These are phyloP conservation scores for Barnardius zonarius DNA, from an alignment of 2,113 vertebrate genomes.

Conservation along the genomic window DNA sequence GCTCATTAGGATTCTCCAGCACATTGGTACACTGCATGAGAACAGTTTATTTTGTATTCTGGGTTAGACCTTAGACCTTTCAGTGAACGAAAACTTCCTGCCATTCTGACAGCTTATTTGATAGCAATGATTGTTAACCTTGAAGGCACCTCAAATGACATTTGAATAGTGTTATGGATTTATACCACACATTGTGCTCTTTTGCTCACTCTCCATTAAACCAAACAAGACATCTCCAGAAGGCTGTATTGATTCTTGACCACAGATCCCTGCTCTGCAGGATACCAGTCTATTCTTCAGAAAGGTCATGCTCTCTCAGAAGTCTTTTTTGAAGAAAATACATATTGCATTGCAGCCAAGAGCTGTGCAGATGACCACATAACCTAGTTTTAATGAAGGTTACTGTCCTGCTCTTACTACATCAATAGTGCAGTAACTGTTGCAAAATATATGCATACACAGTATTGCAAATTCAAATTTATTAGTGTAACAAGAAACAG, in stretches of 20 bases:
- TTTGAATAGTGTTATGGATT: slow-evolving; percentile 60
- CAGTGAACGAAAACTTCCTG: slow-evolving; percentile 45
- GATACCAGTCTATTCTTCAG: slow-evolving; percentile 51
- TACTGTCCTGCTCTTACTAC: background rate
- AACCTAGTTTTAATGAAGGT: slow-evolving; percentile 36
- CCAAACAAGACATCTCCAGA: slow-evolving; percentile 43
- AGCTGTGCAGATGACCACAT: background rate
- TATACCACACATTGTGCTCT: background rate
- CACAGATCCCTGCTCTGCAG: slow-evolving; percentile 43
- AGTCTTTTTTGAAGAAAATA: slow-evolving; percentile 40
- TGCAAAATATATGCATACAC: background rate
- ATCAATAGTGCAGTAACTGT: background rate
- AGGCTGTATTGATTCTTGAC: slow-evolving; percentile 63
- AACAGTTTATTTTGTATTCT: slow-evolving; percentile 53
- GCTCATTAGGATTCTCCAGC: slow-evolving; percentile 13
- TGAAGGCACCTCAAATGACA: slow-evolving; percentile 26
- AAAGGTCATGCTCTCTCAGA: slow-evolving; percentile 34
- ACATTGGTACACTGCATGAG: background rate
- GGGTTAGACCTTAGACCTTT: slow-evolving; percentile 55
- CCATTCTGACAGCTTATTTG: slow-evolving; percentile 54
- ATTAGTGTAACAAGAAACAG: background rate
- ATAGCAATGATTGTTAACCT: slow-evolving; percentile 50
- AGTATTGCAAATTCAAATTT: background rate
- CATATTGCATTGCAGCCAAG: background rate
- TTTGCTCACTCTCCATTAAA: slow-evolving; percentile 37